phyloP scores from a whole-genome alignment of 2,113 vertebrate species.

The Tonatia bakeri region DNA sequence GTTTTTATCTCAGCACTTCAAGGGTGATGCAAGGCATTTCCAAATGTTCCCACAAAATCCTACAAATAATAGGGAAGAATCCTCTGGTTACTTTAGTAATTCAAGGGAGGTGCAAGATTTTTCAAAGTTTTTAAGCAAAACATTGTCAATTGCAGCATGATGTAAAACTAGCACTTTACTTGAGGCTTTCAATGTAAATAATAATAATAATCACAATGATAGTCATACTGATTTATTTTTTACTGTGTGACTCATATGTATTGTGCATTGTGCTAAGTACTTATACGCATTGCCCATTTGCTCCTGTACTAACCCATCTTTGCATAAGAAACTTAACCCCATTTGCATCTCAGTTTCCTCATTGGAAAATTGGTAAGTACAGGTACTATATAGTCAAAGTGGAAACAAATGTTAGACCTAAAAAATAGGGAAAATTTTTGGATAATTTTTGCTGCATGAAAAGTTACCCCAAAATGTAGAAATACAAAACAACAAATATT shows the following conservation, averaged over 20 bases:
- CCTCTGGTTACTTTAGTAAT: neutral
- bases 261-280: neutral
- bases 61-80: neutral
- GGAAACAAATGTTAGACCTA: neutral
- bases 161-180: neutral
- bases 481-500: neutral
- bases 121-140: neutral
- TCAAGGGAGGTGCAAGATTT: neutral
- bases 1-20: neutral
- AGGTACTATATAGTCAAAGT: neutral
- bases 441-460: neutral
- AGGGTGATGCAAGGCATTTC: neutral
- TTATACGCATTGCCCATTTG: neutral
- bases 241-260: neutral
- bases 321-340: neutral
- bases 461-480: neutral
- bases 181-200: neutral
- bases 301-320: neutral
- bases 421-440: neutral
- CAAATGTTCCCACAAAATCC: neutral
- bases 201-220: neutral
- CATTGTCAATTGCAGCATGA: neutral
- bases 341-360: neutral
- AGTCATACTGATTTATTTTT: neutral
- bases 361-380: neutral